Percentiles rank a stretch among this genome's conserved stretches.
These are phyloP conservation scores for Petaurus breviceps DNA, from an alignment of 2,113 vertebrate genomes.

Conservation along the genomic window DNA sequence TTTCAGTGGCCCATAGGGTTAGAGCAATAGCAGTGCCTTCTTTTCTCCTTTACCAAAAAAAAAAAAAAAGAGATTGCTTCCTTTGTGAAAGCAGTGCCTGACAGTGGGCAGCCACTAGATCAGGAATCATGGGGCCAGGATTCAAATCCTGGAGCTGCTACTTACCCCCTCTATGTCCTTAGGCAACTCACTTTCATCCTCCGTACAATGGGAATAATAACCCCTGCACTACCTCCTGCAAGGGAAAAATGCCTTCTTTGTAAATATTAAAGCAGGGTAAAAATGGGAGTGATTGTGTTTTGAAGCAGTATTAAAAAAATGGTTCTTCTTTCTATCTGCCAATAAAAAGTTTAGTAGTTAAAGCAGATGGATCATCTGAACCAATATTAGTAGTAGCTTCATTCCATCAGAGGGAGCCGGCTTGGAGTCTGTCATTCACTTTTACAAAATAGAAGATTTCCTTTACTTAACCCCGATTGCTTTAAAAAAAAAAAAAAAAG, in stretches of 20 bases:
- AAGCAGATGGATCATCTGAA: neutral
- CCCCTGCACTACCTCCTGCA: neutral
- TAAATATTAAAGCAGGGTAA: neutral
- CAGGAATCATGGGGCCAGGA: neutral
- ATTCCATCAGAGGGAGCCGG: neutral
- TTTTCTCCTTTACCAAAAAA: neutral
- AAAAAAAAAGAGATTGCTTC: neutral
- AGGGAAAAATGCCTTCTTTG: neutral
- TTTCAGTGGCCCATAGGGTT: neutral
- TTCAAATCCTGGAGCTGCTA: neutral
- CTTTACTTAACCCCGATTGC: no score
- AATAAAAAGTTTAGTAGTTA: neutral
- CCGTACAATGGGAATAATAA: neutral
- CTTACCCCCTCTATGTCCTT: neutral
- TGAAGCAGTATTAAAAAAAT: neutral
- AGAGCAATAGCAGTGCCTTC: neutral
- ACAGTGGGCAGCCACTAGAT: neutral
- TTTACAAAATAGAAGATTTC: neutral
- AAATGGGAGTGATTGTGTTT: neutral
- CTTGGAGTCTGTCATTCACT: neutral
- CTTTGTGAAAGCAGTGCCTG: neutral
- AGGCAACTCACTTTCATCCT: neutral
- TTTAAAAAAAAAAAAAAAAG: no score
- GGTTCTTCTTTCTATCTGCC: neutral
- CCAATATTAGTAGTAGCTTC: neutral